phyloP scores from a whole-genome alignment of 30 jellyfish, hydroid and myxozoan genomes.

The Nemopilema nomurai region DNA sequence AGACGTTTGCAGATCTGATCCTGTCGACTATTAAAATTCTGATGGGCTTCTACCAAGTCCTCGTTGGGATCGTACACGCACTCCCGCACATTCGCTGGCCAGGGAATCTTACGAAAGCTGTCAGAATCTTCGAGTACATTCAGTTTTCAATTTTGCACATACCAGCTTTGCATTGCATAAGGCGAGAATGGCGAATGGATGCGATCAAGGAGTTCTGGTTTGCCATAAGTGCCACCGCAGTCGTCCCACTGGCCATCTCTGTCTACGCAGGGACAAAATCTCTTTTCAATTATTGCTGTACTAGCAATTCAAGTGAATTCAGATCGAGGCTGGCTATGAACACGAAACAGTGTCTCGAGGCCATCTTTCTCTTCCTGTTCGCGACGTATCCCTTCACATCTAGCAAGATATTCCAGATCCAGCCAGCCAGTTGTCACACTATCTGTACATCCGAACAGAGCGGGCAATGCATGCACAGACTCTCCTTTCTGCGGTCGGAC shows the following conservation, averaged over 20 bases:
- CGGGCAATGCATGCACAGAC: no score
- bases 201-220: conserved; percentile 34
- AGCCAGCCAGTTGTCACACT: no score
- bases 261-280: neutral
- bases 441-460: no score
- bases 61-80: conserved; percentile 11
- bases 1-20: conserved; percentile 56
- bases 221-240: conserved; percentile 22
- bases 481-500: no score
- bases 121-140: conserved; percentile 10
- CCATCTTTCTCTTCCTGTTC: conserved; percentile 33
- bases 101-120: conserved; percentile 5
- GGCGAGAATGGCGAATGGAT: conserved; percentile 9
- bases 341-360: conserved; percentile 11
- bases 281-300: neutral
- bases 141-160: conserved; percentile 22
- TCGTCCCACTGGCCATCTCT: conserved; percentile 16
- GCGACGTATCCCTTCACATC: conserved; percentile 46
- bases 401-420: no score
- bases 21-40: conserved; percentile 50
- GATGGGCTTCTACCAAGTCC: conserved; percentile 50
- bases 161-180: conserved; percentile 40
- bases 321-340: neutral
- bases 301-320: no score
- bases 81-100: conserved; percentile 55